Conservation (phyloP, 2,797 vertebrate genomes). For the Oryzias dopingdopingensis region DNA sequence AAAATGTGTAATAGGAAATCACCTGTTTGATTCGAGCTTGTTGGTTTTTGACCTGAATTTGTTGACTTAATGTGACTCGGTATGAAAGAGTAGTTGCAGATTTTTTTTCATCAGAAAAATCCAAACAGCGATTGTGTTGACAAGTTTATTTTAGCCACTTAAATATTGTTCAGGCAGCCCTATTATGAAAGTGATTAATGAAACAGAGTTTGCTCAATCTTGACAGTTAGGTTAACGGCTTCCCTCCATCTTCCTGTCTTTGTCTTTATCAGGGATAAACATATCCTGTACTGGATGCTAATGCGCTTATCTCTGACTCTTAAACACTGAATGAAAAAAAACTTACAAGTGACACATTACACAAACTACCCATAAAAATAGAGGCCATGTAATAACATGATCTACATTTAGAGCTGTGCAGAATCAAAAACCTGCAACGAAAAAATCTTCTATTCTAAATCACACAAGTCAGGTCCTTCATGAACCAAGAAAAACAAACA, state of each 20-base stretch:
- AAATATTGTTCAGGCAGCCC: slow-evolving; percentile 2
- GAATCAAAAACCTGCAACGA: no score
- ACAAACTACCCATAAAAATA: not conserved
- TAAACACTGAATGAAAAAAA: not conserved
- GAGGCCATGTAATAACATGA: not conserved
- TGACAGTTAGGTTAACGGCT: not conserved
- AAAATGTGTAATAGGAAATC: no score
- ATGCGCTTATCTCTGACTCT: not conserved
- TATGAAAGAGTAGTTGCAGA: no score
- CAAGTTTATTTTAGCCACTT: not conserved
- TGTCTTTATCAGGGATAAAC: slow-evolving; percentile 8
- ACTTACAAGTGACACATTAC: not conserved
- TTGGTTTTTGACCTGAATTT: no score
- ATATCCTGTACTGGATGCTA: not conserved
- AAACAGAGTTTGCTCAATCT: slow-evolving; percentile 13
- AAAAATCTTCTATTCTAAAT: no score
- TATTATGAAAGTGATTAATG: slow-evolving; percentile 19
- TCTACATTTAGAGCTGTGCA: not conserved
- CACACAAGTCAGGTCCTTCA: no score
- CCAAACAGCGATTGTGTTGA: not conserved
- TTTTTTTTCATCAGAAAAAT: no score
- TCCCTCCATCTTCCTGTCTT: slow-evolving; percentile 19
- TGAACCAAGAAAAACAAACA: no score
- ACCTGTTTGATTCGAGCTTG: no score
- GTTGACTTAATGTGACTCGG: no score